Evolutionary conservation across 2,797 vertebrate genomes (phyloP).

Genomic region (Poecilia velifera): DNA sequence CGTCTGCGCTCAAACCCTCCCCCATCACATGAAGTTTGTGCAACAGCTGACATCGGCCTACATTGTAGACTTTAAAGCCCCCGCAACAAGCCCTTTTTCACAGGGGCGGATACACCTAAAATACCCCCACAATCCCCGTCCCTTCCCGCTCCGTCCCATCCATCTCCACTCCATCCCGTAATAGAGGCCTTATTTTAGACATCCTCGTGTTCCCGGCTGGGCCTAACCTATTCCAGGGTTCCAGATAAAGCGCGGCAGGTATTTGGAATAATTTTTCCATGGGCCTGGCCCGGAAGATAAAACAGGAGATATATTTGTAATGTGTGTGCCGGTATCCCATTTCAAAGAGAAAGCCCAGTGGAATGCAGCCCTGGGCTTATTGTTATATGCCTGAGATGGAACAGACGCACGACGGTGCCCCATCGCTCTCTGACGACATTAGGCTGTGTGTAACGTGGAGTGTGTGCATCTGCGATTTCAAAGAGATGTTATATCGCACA

Average conservation of each 20-base stretch:
- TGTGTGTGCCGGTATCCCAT: conserved; percentile 80
- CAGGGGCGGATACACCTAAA: conserved; percentile 74
- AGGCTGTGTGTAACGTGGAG: conserved; percentile 41
- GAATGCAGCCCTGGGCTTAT: conserved; percentile 79
- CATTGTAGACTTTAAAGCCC: conserved; percentile 77
- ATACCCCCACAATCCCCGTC: conserved; percentile 75
- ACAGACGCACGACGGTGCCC: conserved; percentile 74
- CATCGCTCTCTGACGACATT: conserved; percentile 78
- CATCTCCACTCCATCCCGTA: conserved; percentile 81
- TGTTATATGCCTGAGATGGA: conserved; percentile 82
- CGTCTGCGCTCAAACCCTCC: conserved; percentile 52
- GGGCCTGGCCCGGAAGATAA: conserved; percentile 82
- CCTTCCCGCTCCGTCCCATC: conserved; percentile 72
- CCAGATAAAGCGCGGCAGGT: conserved; percentile 84
- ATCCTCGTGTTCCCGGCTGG: conserved; percentile 79
- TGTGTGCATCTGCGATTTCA: conserved; percentile 47
- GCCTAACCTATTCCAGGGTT: conserved; percentile 82
- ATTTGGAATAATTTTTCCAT: conserved; percentile 86
- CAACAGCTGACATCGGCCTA: conserved; percentile 76
- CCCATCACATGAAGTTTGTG: conserved; percentile 64
- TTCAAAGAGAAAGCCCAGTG: conserved; percentile 82
- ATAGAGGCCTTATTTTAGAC: conserved; percentile 86
- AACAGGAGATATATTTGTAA: conserved; percentile 86
- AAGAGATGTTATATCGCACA: conserved; percentile 60
- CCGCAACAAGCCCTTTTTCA: conserved; percentile 77